Conservation (phyloP, 2,888 invertebrate species). For the Seira sanloemensis region DNA sequence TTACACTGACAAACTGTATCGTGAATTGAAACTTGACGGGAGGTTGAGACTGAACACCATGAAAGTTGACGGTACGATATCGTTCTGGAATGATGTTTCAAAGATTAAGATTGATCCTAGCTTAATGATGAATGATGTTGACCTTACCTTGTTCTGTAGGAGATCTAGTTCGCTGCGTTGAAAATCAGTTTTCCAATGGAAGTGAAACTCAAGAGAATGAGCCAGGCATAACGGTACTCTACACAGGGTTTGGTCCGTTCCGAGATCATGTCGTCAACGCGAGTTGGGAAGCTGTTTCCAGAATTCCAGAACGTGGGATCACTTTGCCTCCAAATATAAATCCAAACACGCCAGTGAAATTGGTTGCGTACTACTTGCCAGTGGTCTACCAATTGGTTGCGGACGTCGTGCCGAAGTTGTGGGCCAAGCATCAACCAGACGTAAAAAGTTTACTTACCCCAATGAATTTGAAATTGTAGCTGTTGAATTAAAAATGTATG, state of each 20-base stretch:
- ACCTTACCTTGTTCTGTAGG: slow-evolving; percentile 22
- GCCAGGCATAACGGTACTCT: slow-evolving; percentile 42
- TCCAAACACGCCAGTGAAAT: slow-evolving; percentile 75
- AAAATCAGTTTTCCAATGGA: slow-evolving; percentile 50
- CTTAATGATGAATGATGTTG: too few species aligned
- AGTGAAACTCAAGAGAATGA: slow-evolving; percentile 53
- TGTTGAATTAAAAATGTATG: slow-evolving; percentile 46
- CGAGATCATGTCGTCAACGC: slow-evolving; percentile 83
- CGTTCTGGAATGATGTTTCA: too few species aligned
- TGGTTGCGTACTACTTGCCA: slow-evolving; percentile 81
- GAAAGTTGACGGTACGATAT: slow-evolving; percentile 64
- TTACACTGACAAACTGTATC: background rate
- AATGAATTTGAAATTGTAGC: background rate
- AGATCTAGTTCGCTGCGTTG: slow-evolving; percentile 45
- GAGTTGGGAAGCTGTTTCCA: slow-evolving; percentile 88
- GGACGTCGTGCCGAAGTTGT: slow-evolving; percentile 81
- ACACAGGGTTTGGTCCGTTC: slow-evolving; percentile 87
- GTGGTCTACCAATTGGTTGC: slow-evolving; percentile 85
- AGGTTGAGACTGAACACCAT: slow-evolving; percentile 27
- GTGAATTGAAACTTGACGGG: background rate
- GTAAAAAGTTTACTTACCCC: slow-evolving; percentile 77
- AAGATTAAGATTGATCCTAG: too few species aligned
- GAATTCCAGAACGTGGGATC: slow-evolving; percentile 76
- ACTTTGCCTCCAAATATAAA: slow-evolving; percentile 66
- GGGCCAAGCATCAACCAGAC: slow-evolving; percentile 84